Conservation (phyloP, 2,888 invertebrate species). For the Chesias legatella region DNA sequence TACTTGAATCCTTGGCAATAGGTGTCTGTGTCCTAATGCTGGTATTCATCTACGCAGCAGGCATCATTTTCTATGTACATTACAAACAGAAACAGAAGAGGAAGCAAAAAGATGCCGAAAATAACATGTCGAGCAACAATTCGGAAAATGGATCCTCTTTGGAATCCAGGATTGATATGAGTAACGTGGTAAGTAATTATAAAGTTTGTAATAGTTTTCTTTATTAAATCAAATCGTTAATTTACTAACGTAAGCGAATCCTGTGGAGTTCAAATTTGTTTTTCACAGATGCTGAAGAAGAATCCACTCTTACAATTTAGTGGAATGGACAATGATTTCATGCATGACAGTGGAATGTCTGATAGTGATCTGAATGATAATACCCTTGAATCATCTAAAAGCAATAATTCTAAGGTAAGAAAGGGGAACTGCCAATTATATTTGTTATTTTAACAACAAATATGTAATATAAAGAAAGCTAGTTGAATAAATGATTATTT, state of each 20-base stretch:
- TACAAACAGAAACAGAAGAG: constrained; percentile 84
- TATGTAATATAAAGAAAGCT: too few species aligned
- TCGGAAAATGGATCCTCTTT: constrained; percentile 62
- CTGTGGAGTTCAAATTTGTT: constrained; percentile 5
- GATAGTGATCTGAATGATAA: constrained; percentile 69
- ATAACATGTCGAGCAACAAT: constrained; percentile 52
- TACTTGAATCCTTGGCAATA: constrained; percentile 90
- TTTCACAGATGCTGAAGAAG: constrained; percentile 64
- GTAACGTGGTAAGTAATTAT: constrained; percentile 59
- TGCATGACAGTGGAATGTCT: constrained; percentile 60
- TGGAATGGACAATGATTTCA: constrained; percentile 52
- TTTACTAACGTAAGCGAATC: too few species aligned
- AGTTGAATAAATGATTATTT: too few species aligned
- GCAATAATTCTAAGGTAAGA: constrained; percentile 29
- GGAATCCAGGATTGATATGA: constrained; percentile 65
- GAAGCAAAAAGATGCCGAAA: constrained; percentile 64
- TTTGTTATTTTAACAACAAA: too few species aligned
- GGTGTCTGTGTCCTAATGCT: constrained; percentile 89
- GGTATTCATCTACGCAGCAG: constrained; percentile 90
- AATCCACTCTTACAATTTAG: constrained; percentile 66
- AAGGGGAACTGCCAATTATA: neutral
- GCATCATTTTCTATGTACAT: constrained; percentile 90
- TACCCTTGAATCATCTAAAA: constrained; percentile 55
- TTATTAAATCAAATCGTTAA: too few species aligned
- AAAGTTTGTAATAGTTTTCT: too few species aligned